A percentile compares a stretch with the other conserved stretches of the same genome.
These are phyloP conservation scores for Agrochola macilenta DNA, from an alignment of 2,888 invertebrate genomes.

Conservation along the genomic window DNA sequence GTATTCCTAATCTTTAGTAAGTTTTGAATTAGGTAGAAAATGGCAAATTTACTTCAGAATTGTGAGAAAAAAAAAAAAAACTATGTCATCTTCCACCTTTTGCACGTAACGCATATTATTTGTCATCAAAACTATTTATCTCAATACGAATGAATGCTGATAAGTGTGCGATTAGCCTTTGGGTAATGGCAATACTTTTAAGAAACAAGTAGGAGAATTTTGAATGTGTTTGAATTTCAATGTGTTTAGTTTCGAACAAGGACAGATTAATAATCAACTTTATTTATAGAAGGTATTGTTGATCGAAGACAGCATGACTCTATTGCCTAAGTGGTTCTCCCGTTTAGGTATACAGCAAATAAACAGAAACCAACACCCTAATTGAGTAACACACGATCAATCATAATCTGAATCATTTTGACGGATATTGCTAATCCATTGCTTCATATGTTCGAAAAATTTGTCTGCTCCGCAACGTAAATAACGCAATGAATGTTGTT, in stretches of 20 bases:
- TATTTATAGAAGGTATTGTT: conserved; percentile 7
- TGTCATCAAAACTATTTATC: conserved; percentile 19
- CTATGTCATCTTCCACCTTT: too few species aligned
- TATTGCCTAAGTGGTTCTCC: neutral
- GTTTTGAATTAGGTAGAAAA: neutral
- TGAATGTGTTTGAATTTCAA: too few species aligned
- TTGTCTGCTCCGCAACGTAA: too few species aligned
- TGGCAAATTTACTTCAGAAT: too few species aligned
- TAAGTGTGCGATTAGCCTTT: conserved; percentile 21
- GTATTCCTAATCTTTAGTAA: neutral
- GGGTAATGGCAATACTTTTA: conserved; percentile 19
- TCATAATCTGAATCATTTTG: too few species aligned
- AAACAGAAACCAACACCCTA: neutral
- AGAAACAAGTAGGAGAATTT: conserved; percentile 14
- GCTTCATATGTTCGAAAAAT: too few species aligned
- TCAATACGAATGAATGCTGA: conserved; percentile 28
- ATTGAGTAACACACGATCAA: too few species aligned
- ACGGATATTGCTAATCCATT: too few species aligned
- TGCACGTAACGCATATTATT: too few species aligned
- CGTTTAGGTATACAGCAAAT: neutral
- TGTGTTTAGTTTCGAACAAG: conserved; percentile 2
- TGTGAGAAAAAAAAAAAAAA: too few species aligned
- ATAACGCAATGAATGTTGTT: too few species aligned
- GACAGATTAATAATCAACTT: conserved; percentile 16
- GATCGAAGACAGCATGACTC: too few species aligned